Base-by-base conservation (phyloP, 2,113 vertebrate genomes). In the Pteruthius melanotis region DNA sequence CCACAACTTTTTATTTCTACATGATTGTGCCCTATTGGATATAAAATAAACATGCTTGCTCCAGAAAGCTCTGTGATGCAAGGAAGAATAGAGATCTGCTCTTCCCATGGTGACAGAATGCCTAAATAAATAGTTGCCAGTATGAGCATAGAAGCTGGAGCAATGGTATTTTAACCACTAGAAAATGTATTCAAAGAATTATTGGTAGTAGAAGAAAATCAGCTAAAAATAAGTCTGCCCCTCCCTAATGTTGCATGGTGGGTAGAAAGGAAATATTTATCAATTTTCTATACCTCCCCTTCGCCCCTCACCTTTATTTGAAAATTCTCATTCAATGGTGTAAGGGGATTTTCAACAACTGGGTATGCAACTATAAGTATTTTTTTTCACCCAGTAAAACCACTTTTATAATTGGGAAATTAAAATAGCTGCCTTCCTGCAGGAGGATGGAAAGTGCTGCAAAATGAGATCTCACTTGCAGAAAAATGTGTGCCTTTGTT, bases 401-500 rank as follows among this genome's bases (percentile, higher is more conserved):
- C 10, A 53, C 85, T 90, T 83, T 42, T 83, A 13, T 54, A 88
- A 76, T 54, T 91, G 33, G 28, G 42, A 83, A 83, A 57, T 81
- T 64, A 77, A 70, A 87, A 90, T 57, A 88, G 15, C 54, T 44
- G 11, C 53, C 33, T 83, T 91, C 66, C 60, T 81, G 39, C 76
- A 78, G 57, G 70, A 83, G 52, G 60, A 18, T 89, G 54, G 56
- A 56, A 79, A 87, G 44, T 44, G 45, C 81, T 91, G 75, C 86
- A 94, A 26, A 90, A 53, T 21, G 65, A 80, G 65, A 92, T 85
- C 89, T 90, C 0, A 2, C 40, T 70, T 0, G 0, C 70, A 56
- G 81, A 69, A 95, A 95, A 93, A 93, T 50, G 35, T 61, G 65
- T 50, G 47, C 31, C 49, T 95, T 95, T 95, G 85, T 94, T 93